Evolutionary conservation across 2,797 vertebrate genomes (phyloP).

Genomic region (Enteromius trimaculatus): DNA sequence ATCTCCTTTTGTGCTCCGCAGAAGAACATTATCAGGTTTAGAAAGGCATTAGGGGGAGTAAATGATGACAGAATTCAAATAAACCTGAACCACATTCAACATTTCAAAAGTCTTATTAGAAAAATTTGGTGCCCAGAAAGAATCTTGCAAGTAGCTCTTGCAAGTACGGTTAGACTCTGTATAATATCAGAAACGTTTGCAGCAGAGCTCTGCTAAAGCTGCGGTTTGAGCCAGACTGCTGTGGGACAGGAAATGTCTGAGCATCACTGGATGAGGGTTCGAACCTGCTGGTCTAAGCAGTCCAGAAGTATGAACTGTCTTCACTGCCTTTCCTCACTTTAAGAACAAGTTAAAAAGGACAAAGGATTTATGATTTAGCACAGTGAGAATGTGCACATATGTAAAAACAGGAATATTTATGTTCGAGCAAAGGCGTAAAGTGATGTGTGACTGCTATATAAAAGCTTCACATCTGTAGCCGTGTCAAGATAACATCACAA

Average conservation of each 20-base stretch:
- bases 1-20: slow-evolving; percentile 12
- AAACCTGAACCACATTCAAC: not conserved
- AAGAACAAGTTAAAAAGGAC: slow-evolving; percentile 26
- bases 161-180: not conserved
- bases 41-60: not conserved
- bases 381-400: slow-evolving; percentile 30
- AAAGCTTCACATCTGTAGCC: slow-evolving; percentile 57
- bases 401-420: slow-evolving; percentile 42
- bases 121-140: not conserved
- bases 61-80: not conserved
- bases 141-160: slow-evolving; percentile 7
- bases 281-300: slow-evolving; percentile 37
- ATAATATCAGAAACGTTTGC: slow-evolving; percentile 11
- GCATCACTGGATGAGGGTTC: slow-evolving; percentile 28
- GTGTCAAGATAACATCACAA: slow-evolving; percentile 69
- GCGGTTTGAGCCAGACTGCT: slow-evolving; percentile 32
- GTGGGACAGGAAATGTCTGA: slow-evolving; percentile 25
- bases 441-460: slow-evolving; percentile 59
- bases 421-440: slow-evolving; percentile 33
- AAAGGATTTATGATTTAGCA: slow-evolving; percentile 29
- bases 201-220: slow-evolving; percentile 5
- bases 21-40: not conserved
- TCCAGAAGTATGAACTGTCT: slow-evolving; percentile 42
- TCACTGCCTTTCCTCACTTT: slow-evolving; percentile 51
- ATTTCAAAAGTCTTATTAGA: not conserved